These are phyloP conservation scores for Mirounga angustirostris DNA, from an alignment of 2,113 vertebrate species.

Conservation along the genomic window DNA sequence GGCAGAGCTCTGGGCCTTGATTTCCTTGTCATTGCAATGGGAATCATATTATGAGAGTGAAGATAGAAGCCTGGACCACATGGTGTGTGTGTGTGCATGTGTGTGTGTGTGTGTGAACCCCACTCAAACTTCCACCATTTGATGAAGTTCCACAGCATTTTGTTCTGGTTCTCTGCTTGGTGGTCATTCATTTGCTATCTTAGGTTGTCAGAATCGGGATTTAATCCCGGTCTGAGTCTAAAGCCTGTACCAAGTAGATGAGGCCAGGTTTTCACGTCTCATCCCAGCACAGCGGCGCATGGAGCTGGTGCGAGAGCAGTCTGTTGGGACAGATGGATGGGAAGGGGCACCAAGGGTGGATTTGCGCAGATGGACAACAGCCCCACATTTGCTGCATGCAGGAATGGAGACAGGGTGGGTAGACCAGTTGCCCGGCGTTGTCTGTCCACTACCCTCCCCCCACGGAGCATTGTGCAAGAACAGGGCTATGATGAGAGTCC, in stretches of 20 bases:
- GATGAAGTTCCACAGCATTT: background rate
- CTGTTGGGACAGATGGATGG: background rate
- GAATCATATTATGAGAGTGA: background rate
- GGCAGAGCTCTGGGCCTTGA: background rate
- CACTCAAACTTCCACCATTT: background rate
- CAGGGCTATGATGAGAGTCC: background rate
- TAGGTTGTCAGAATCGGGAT: background rate
- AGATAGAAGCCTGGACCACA: background rate
- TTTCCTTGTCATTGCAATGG: background rate
- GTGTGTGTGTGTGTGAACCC: background rate
- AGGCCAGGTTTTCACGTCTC: background rate
- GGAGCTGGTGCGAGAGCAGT: background rate
- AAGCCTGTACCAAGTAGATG: background rate
- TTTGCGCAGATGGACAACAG: background rate
- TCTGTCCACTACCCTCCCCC: accelerated
- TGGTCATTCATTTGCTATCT: accelerated
- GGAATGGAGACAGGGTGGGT: accelerated
- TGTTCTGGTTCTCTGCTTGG: background rate
- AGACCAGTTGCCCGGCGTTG: background rate
- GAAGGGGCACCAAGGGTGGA: background rate
- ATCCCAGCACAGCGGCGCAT: accelerated
- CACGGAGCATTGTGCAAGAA: background rate
- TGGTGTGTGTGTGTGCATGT: no score
- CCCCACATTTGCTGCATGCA: accelerated
- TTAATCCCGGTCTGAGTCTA: background rate